Conservation (phyloP, 2,113 vertebrate genomes). For the Saccopteryx leptura region DNA sequence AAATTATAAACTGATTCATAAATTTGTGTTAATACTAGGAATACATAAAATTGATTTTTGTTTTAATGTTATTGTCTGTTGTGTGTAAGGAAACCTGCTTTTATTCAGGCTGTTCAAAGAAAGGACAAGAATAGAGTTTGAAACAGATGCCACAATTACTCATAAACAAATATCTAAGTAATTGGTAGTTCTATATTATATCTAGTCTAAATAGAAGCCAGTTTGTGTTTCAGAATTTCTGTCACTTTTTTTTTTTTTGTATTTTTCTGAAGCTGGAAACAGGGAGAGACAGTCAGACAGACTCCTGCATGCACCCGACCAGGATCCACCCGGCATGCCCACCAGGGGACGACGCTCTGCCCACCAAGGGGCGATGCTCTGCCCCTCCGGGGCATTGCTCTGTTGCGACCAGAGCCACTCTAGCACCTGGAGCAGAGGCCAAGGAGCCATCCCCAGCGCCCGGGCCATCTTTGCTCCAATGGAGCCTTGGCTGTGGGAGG, state of each 20-base stretch:
- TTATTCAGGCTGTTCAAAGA: background rate
- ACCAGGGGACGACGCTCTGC: no score
- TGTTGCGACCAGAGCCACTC: no score
- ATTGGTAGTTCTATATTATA: constrained; percentile 54
- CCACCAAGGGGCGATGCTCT: no score
- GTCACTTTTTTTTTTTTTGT: constrained; percentile 58
- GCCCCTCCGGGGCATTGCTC: no score
- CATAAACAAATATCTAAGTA: constrained; percentile 59
- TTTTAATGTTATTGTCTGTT: background rate
- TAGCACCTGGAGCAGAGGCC: no score
- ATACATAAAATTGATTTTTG: background rate
- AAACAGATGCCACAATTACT: constrained; percentile 61
- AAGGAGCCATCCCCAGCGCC: no score
- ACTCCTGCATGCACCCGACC: no score
- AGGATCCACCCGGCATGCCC: no score
- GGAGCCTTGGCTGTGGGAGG: no score
- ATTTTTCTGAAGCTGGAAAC: no score
- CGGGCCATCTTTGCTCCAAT: no score
- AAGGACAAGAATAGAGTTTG: background rate
- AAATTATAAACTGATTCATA: background rate
- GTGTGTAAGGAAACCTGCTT: background rate
- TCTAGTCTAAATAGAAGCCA: constrained; percentile 54
- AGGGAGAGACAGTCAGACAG: no score
- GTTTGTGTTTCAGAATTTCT: constrained; percentile 52
- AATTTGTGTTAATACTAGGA: background rate